Base-by-base conservation (phyloP, 2,888 invertebrate species). In the Drosophila rubida region DNA sequence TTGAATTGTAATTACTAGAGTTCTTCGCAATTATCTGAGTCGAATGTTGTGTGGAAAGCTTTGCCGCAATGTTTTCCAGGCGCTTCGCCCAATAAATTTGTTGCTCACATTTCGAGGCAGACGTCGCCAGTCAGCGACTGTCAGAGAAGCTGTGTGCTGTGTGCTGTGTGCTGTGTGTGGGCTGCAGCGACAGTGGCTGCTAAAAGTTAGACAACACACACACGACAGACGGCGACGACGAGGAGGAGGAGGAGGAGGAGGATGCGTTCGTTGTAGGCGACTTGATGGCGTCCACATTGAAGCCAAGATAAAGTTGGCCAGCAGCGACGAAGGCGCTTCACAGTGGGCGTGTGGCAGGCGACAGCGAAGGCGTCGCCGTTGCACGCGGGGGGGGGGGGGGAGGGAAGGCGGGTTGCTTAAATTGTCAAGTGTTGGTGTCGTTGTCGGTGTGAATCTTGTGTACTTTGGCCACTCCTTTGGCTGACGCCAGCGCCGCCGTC, bases 391-490 rank as follows among this genome's bases (percentile, higher is more conserved):
- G 44, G 49, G 23, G 35, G 27, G 48, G 44, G n/a, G 11, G 9
- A 22, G n/a, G 9, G 22, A 3, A n/a, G 22, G 9, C 32, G n/a
- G 49, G 49, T 60, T 60, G 60, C 14, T 51, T 30, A 79, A 77
- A 78, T 73, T 86, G 82, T 78, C 82, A 87, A 87, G 83, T 83
- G 83, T 70, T 83, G 75, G 66, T 75, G 75, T 80, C 79, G 89
- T 53, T 66, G 75, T 70, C 66, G 87, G 90, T 91, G 91, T 91
- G 91, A 91, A 90, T 89, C 90, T 90, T 91, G 91, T 91, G 90
- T 90, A 90, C 90, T 75, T 91, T 91, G 90, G 91, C 91, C 91
- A 91, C 91, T 91, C 91, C 91, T 91, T 90, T 80, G 76, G 67
- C 74, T 51, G 69, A 55, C 73, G 66, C 68, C 61, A 48, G 46